Conservation (phyloP, 2,888 invertebrate species). For the Dichetophora obliterata region DNA sequence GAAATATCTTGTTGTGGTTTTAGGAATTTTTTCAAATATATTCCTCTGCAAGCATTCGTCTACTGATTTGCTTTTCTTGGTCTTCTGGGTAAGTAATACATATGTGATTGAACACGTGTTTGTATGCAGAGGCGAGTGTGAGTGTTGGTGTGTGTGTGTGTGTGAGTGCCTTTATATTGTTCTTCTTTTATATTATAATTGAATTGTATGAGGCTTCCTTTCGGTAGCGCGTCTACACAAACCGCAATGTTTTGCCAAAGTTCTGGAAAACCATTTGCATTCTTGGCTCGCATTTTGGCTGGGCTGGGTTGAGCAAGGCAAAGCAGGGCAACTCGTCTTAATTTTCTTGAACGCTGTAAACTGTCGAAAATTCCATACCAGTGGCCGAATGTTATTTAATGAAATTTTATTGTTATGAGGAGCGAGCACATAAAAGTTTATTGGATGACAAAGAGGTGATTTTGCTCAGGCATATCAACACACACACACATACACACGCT, state of each 20-base stretch:
- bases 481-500: not conserved
- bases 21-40: too few species aligned
- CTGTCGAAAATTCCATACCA: slow-evolving; percentile 23
- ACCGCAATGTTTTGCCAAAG: slow-evolving; percentile 10
- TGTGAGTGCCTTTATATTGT: not conserved
- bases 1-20: too few species aligned
- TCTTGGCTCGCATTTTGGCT: slow-evolving; percentile 7
- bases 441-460: slow-evolving; percentile 56
- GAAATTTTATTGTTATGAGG: slow-evolving; percentile 37
- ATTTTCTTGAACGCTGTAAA: slow-evolving; percentile 12
- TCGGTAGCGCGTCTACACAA: slow-evolving; percentile 5
- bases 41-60: too few species aligned
- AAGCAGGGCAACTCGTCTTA: slow-evolving; percentile 16
- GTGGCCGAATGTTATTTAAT: slow-evolving; percentile 21
- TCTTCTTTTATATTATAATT: slow-evolving; percentile 11
- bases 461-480: not conserved
- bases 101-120: not conserved
- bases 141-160: too few species aligned
- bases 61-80: not conserved
- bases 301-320: too few species aligned
- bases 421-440: slow-evolving; percentile 61
- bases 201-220: slow-evolving; percentile 15
- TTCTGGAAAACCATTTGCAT: slow-evolving; percentile 24
- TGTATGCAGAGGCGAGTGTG: too few species aligned
- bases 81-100: not conserved